These are phyloP conservation scores for Temnopleurus reevesii DNA, from an alignment of 53 echinoderm and acorn worm genomes.

Conservation along the genomic window DNA sequence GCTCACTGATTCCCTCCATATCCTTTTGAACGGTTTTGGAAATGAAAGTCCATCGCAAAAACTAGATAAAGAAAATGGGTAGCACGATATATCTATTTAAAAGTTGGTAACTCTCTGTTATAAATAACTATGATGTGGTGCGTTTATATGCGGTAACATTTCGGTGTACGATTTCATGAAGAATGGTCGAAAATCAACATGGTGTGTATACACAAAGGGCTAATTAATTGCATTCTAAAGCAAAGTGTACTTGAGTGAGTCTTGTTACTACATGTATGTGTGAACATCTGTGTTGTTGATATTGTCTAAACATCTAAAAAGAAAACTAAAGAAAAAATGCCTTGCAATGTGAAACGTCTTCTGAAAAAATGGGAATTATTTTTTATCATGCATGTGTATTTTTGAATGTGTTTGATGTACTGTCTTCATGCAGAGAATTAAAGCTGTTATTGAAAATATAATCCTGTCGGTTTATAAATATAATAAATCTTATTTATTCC, in stretches of 20 bases:
- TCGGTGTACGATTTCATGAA: too few species aligned
- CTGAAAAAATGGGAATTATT: background rate
- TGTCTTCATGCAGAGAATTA: background rate
- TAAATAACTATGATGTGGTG: too few species aligned
- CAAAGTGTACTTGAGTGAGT: constrained; percentile 36
- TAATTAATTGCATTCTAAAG: background rate
- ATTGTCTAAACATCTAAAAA: background rate
- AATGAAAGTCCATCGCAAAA: too few species aligned
- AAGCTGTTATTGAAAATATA: background rate
- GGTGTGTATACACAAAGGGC: background rate
- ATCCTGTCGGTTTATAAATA: background rate
- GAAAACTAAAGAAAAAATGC: background rate
- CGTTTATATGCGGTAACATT: too few species aligned
- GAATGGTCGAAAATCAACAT: background rate
- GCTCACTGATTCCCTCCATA: too few species aligned
- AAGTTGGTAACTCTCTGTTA: too few species aligned
- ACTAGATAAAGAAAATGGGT: too few species aligned
- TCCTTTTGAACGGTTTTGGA: too few species aligned
- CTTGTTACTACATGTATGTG: background rate
- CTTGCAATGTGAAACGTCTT: constrained; percentile 25
- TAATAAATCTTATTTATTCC: too few species aligned
- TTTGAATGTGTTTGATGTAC: background rate
- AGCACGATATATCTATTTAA: too few species aligned
- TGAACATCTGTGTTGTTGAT: background rate
- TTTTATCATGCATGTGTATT: background rate